Evolutionary conservation across 2,797 vertebrate genomes (phyloP).

Genomic region (Poeciliopsis infans): DNA sequence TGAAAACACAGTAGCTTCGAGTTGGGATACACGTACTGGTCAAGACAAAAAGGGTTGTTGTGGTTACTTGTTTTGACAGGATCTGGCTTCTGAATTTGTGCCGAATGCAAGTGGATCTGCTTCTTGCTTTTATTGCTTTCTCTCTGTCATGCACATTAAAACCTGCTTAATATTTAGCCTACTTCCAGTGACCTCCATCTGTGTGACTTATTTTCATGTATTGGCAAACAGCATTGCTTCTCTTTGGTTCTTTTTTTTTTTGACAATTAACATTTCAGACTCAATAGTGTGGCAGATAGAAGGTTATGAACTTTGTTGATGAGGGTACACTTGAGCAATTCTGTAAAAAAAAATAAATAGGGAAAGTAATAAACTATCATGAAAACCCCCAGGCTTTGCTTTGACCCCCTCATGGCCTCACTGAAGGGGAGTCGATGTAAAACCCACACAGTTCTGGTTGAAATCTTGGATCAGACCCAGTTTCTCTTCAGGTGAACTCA

Average conservation of each 20-base stretch:
- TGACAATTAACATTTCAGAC: not conserved
- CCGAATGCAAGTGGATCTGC: conserved; percentile 30
- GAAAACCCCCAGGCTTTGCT: conserved; percentile 22
- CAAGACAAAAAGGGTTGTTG: not conserved
- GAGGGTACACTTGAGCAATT: conserved; percentile 14
- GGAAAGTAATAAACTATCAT: conserved; percentile 14
- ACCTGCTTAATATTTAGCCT: conserved; percentile 17
- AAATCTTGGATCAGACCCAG: conserved; percentile 61
- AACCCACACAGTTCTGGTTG: conserved; percentile 48
- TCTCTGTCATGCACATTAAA: conserved; percentile 16
- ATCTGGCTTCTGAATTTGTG: conserved; percentile 1
- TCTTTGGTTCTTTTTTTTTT: conserved; percentile 1
- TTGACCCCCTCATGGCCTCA: conserved; percentile 41
- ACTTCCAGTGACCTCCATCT: conserved; percentile 14
- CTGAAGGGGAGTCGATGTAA: conserved; percentile 47
- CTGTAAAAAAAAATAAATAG: conserved; percentile 16
- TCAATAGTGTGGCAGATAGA: not conserved
- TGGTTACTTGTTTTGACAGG: not conserved
- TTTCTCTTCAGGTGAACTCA: conserved; percentile 70
- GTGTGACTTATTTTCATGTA: conserved; percentile 24
- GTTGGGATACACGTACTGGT: conserved; percentile 71
- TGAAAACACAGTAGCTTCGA: conserved; percentile 60
- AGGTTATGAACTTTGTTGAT: conserved; percentile 30
- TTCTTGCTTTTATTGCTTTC: conserved; percentile 61
- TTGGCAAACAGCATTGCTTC: conserved; percentile 5